Base-by-base conservation (phyloP, 92 coral and sea anemone genomes). In the Phenganax marumi region DNA sequence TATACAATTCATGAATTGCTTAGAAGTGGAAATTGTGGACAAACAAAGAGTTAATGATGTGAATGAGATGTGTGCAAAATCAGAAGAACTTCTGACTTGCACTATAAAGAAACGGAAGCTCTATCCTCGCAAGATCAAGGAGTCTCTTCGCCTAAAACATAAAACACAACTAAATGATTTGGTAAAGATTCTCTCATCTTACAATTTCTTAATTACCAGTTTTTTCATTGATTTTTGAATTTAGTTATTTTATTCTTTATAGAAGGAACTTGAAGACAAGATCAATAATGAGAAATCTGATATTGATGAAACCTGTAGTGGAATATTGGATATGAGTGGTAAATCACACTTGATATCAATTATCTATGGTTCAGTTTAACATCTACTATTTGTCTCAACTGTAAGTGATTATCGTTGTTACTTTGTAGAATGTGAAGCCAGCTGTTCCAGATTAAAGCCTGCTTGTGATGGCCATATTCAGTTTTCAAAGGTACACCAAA, bases 71-170 rank as follows among this genome's bases (percentile, higher is more conserved):
- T 96, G 97, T 90, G 85, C 92, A n/a, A 84, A 87, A 19, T 70
- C 93, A 47, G 99, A 92, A 76, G 96, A 90, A 26, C 75, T 91
- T 46, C 81, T 96, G 26, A 87, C 90, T 84, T 81, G 83, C 25
- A 91, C 93, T 11, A 88, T 97, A 69, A 78, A 81, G 13, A 96
- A 92, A 85, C 93, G 97, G 18, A 96, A 96, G 69, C 52, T 50
- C 12, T 96, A 89, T 74, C 99, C 99, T 39, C 93, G 90, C 23
- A 74, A 82, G 63, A 86, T 96, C 21, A 82, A 87, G 17, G 88
- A 88, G n/a, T 74, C 84, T 26, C 79, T 92, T 52, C 84, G 68
- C 16, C 79, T 75, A 49, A 75, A 80, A 23, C 84, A 89, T 58
- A 68, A 86, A 53, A 49, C 76, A 50, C 88, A 70, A 43, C 70